Percentiles rank a stretch among this genome's conserved stretches.
phyloP scores from a whole-genome alignment of 1,140 invertebrate species.

The Zaprionus lachaisei region DNA sequence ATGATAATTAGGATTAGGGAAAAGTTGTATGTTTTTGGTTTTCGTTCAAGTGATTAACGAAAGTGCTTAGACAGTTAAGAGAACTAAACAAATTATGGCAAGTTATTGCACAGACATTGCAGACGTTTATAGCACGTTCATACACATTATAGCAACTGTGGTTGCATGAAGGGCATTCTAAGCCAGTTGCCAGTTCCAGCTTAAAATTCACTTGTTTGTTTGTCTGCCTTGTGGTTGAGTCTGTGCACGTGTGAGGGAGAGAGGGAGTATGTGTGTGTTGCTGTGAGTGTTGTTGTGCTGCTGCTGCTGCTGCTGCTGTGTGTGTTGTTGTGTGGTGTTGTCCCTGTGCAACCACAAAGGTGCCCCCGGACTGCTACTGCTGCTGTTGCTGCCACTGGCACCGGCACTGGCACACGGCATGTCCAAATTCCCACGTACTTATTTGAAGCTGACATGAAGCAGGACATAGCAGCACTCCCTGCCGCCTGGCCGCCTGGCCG shows the following conservation, averaged over 20 bases:
- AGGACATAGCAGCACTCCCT: neutral
- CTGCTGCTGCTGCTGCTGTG: neutral
- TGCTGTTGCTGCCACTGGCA: slow-evolving; percentile 17
- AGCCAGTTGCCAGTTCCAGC: slow-evolving; percentile 12
- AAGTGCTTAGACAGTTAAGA: slow-evolving; percentile 20
- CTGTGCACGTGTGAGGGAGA: neutral
- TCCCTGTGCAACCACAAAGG: slow-evolving; percentile 53
- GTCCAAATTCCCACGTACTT: slow-evolving; percentile 52
- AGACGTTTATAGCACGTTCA: neutral
- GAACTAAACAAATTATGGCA: slow-evolving; percentile 21
- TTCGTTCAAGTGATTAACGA: slow-evolving; percentile 14
- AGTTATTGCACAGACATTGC: neutral
- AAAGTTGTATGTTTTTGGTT: neutral
- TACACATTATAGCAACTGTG: neutral
- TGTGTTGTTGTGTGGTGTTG: slow-evolving; percentile 28
- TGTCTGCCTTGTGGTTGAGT: slow-evolving; percentile 36
- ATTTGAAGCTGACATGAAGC: slow-evolving; percentile 69
- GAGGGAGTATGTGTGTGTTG: neutral
- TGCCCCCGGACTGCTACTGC: slow-evolving; percentile 20
- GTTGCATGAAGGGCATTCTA: neutral
- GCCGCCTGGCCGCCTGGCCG: neutral
- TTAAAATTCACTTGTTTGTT: slow-evolving; percentile 49
- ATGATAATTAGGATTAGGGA: neutral
- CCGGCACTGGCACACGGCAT: slow-evolving; percentile 29
- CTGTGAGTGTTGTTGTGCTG: slow-evolving; percentile 5